These are phyloP conservation scores for Otis tarda DNA, from an alignment of 2,113 vertebrate species.

Conservation along the genomic window DNA sequence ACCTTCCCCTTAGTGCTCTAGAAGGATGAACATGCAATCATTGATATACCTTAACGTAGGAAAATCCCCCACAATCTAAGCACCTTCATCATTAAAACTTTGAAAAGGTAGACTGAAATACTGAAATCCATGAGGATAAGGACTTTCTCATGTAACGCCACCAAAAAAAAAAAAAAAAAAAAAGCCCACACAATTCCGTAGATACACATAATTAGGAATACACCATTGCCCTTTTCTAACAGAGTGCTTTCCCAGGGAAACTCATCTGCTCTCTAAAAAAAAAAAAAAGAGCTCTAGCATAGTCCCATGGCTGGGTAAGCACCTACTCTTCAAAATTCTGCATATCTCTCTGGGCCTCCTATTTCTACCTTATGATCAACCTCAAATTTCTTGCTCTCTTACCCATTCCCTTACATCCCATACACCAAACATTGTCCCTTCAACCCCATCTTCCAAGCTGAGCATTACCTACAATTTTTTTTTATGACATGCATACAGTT, in stretches of 20 bases:
- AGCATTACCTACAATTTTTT: background rate
- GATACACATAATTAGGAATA: slow-evolving; percentile 2
- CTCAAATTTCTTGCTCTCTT: background rate
- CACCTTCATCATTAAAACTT: background rate
- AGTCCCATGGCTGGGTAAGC: background rate
- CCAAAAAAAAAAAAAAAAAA: background rate
- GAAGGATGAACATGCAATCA: background rate
- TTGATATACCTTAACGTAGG: background rate
- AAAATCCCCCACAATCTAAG: background rate
- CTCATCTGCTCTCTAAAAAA: background rate
- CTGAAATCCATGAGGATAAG: background rate
- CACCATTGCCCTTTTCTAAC: background rate
- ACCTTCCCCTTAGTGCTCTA: background rate
- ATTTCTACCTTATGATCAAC: background rate
- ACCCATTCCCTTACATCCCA: background rate
- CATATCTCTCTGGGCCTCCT: background rate
- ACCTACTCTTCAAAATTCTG: background rate
- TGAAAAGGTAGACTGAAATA: background rate
- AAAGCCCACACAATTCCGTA: background rate
- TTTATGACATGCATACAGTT: background rate
- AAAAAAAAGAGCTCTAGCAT: background rate
- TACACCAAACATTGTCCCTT: background rate
- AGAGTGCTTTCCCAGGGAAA: slow-evolving; percentile 22
- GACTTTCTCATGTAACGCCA: background rate
- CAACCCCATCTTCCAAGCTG: background rate